These are phyloP conservation scores for Oncopodura yosiiana DNA, from an alignment of 1,140 invertebrate species.

Conservation along the genomic window DNA sequence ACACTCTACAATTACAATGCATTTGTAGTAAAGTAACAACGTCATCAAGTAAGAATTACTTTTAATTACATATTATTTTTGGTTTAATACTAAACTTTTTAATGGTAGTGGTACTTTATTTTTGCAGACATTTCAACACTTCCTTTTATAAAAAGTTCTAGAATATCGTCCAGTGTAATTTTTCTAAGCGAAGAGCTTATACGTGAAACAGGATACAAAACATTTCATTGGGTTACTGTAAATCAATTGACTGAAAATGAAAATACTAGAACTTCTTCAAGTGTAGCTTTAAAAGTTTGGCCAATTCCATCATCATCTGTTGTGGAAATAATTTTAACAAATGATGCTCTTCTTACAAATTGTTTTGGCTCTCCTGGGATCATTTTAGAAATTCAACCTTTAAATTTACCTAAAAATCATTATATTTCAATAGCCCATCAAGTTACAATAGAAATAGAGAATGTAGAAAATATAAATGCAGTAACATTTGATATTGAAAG, in stretches of 20 bases:
- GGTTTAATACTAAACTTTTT: neutral
- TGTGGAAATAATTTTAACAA: neutral
- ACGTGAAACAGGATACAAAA: constrained; percentile 16
- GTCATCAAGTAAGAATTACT: constrained; percentile 1
- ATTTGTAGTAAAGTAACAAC: neutral
- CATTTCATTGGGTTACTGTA: constrained; percentile 18
- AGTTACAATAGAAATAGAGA: constrained; percentile 3
- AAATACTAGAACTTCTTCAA: neutral
- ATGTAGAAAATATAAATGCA: neutral
- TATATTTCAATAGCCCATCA: neutral
- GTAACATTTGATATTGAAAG: constrained; percentile 7
- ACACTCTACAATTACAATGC: neutral
- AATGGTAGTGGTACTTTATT: neutral
- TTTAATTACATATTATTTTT: neutral
- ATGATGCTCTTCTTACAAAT: constrained; percentile 7
- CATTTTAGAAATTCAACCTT: neutral
- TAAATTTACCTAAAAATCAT: neutral
- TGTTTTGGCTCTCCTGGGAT: neutral
- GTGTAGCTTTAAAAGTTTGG: constrained; percentile 3
- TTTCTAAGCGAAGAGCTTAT: constrained; percentile 22
- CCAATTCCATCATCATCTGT: neutral
- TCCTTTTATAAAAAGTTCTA: constrained; percentile 9
- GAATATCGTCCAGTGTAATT: constrained; percentile 1
- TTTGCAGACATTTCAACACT: constrained; percentile 9
- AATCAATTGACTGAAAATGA: neutral